Conservation (phyloP, 2,113 vertebrate genomes). For the Grammomys surdaster region DNA sequence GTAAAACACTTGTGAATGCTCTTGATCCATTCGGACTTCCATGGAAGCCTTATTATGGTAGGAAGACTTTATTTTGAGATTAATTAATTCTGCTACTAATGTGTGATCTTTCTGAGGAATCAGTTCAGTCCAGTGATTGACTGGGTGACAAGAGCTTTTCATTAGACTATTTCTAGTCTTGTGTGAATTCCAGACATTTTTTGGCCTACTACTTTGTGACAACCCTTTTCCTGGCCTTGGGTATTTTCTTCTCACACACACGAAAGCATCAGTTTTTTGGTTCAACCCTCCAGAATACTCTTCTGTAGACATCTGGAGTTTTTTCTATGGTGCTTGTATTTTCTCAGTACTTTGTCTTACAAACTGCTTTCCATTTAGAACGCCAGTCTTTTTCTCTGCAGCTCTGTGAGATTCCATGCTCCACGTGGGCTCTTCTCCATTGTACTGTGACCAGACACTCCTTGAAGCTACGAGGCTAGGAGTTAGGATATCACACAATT, state of each 20-base stretch:
- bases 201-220: background rate
- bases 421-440: background rate
- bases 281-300: background rate
- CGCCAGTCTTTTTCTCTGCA: background rate
- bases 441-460: background rate
- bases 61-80: background rate
- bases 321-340: background rate
- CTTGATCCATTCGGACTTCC: background rate
- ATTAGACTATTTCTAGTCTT: background rate
- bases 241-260: background rate
- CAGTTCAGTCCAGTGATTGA: background rate
- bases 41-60: background rate
- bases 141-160: constrained; percentile 3
- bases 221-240: background rate
- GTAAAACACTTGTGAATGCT: background rate
- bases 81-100: constrained; percentile 27
- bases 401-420: background rate
- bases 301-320: background rate
- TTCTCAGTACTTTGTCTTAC: background rate
- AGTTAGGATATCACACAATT: background rate
- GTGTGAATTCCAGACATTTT: constrained; percentile 5
- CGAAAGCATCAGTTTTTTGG: background rate
- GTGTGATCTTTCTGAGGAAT: background rate
- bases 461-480: background rate
- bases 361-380: background rate